phyloP scores from a whole-genome alignment of 23 tunicate species.

The Ascidia mentula region DNA sequence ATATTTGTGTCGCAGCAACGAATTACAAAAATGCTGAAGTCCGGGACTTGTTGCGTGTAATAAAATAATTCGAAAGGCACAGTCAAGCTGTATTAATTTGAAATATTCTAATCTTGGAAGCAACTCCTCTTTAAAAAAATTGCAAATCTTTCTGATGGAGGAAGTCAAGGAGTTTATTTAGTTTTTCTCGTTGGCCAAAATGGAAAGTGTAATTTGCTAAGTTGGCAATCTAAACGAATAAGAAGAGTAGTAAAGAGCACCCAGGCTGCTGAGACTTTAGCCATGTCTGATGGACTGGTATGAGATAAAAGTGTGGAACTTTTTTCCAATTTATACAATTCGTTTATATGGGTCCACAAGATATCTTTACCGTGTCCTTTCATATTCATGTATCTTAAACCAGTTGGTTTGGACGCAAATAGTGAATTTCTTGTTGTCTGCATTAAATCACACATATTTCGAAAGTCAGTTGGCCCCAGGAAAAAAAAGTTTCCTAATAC shows the following conservation, averaged over 20 bases:
- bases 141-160: conserved; percentile 29
- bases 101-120: background rate
- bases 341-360: too few relatives aligned
- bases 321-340: too few relatives aligned
- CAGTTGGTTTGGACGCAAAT: too few relatives aligned
- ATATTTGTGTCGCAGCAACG: conserved; percentile 14
- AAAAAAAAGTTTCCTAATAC: too few relatives aligned
- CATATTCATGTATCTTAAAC: too few relatives aligned
- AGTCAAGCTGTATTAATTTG: background rate
- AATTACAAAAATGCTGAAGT: conserved; percentile 9
- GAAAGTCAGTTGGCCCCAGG: too few relatives aligned
- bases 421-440: too few relatives aligned
- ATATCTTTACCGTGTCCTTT: too few relatives aligned
- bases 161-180: conserved; percentile 27
- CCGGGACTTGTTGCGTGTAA: background rate
- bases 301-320: too few relatives aligned
- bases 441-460: too few relatives aligned
- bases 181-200: conserved; percentile 10
- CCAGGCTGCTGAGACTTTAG: conserved; percentile 20
- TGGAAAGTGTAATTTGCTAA: conserved; percentile 9
- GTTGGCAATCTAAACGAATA: conserved; percentile 30
- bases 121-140: background rate
- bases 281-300: conserved; percentile 6
- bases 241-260: conserved; percentile 25
- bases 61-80: conserved; percentile 14